These are phyloP conservation scores for Tetramorium bicarinatum DNA, from an alignment of 2,888 invertebrate species.

Conservation along the genomic window DNA sequence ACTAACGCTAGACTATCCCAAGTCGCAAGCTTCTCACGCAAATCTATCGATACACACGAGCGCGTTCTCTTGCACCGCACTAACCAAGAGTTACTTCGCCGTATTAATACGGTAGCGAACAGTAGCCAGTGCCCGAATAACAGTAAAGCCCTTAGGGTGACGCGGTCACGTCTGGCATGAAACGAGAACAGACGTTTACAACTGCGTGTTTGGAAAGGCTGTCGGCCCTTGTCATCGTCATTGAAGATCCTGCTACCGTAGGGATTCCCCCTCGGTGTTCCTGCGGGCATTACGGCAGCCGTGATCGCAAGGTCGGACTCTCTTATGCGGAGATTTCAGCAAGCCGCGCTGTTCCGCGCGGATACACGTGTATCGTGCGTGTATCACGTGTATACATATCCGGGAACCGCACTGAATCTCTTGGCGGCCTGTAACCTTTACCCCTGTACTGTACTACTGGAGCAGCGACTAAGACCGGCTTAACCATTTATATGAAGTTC, in stretches of 20 bases:
- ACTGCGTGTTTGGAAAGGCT: slow-evolving; percentile 84
- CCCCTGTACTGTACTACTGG: slow-evolving; percentile 70
- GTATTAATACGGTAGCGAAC: slow-evolving; percentile 51
- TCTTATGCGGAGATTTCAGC: slow-evolving; percentile 70
- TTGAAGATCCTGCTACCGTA: slow-evolving; percentile 76
- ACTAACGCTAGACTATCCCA: background rate
- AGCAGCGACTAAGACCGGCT: slow-evolving; percentile 77
- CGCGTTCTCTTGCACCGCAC: slow-evolving; percentile 49
- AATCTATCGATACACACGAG: slow-evolving; percentile 56
- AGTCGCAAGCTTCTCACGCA: slow-evolving; percentile 47
- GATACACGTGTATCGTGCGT: slow-evolving; percentile 67
- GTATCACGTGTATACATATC: slow-evolving; percentile 60
- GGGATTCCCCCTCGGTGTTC: slow-evolving; percentile 67
- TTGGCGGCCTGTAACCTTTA: slow-evolving; percentile 75
- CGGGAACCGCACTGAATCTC: slow-evolving; percentile 65
- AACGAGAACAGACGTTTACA: slow-evolving; percentile 85
- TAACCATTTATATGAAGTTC: slow-evolving; percentile 79
- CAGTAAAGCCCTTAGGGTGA: slow-evolving; percentile 70
- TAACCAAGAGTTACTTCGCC: slow-evolving; percentile 17
- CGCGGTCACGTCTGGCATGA: slow-evolving; percentile 82
- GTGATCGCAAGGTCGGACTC: slow-evolving; percentile 58
- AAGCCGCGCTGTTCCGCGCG: slow-evolving; percentile 62
- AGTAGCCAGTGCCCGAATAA: slow-evolving; percentile 34
- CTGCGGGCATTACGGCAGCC: slow-evolving; percentile 69
- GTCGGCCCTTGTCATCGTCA: slow-evolving; percentile 85